Evolutionary conservation across 2,888 invertebrate genomes (phyloP), one percentile per base, ranked within the genome.

Genomic region (Dastarcus helophoroides): DNA sequence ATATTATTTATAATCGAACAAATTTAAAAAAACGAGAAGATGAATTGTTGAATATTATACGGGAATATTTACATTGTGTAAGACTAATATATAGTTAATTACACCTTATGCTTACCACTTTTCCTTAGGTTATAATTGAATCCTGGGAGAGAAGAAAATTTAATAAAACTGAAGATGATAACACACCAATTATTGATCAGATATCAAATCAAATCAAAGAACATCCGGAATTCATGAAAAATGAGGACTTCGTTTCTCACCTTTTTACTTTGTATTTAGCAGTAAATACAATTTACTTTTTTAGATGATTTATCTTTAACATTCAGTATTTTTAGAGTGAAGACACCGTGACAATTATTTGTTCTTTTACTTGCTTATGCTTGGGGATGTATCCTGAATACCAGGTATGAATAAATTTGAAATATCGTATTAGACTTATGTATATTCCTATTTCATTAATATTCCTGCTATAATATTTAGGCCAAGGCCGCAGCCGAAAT

Each of bases 311-410:
- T n/a, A n/a, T n/a, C n/a, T n/a, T n/a, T n/a, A n/a, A n/a, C n/a
- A n/a, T n/a, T n/a, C n/a, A n/a, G n/a, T n/a, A 12, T 9, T 47
- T 51, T 35, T 35, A 54, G 54, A 37, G 49, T 13, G 50, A 53
- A 43, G 55, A 56, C 34, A 48, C 56, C 1, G 33, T 50, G 13
- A 41, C 50, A 2, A 43, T 46, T 13, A 44, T 47, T 7, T 23
- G 38, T 7, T 42, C 43, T n/a, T 47, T 46, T 24, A 26, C 45
- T 3, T 29, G 46, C 8, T 15, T 53, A 2, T 47, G 50, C 17
- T 47, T 56, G 10, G 56, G 54, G 28, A 52, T 56, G 53, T 50
- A 56, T 40, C 53, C 51, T n/a, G 46, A 50, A 34, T 45, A 51
- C 42, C 55, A 56, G 41, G 53, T 51, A 43, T 32, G 29, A 32